Base-by-base conservation (phyloP, 2,113 vertebrate genomes). In the Pseudorhombus dupliciocellatus region DNA sequence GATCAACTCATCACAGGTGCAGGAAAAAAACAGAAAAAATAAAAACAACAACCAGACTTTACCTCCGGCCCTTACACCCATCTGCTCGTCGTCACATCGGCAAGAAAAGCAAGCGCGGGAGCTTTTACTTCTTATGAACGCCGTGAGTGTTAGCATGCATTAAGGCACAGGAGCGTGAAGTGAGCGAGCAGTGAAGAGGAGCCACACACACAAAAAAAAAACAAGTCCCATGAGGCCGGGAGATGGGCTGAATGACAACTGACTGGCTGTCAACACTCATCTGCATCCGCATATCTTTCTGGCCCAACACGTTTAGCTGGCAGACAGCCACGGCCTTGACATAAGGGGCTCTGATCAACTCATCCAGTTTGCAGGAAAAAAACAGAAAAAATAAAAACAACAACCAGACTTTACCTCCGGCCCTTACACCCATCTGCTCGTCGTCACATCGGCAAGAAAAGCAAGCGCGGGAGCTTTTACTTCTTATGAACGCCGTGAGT, bases 261-360 rank as follows among this genome's bases (percentile, higher is more conserved):
- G 86, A 85, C 85, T 68, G 51, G 70, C 86, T 89, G 89, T 92
- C 91, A 91, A 78, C 86, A 85, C 87, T 90, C 89, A 90, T 91
- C 82, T 91, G 84, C 81, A 83, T 89, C 83, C 53, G 16, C 85
- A 72, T 80, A 72, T 85, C 80, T 90, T 72, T 83, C 68, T 74
- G 82, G 80, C 73, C 68, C 51, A 64, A 89, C 88, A 80, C 77
- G 52, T 66, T 80, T 48, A 53, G 71, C 83, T 87, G 76, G 80
- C 77, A 60, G 83, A 53, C 77, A 70, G 81, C 76, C 82, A 70
- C 26, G 26, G 80, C 73, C 79, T 80, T 85, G 88, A 92, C 90
- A 83, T 75, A 87, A n/a, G n/a, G n/a, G n/a, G n/a, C n/a, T n/a
- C n/a, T n/a, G n/a, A n/a, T n/a, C n/a, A n/a, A n/a, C 74, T 62